These are phyloP conservation scores for Erethizon dorsatum DNA, from an alignment of 2,797 vertebrate species.

Conservation along the genomic window DNA sequence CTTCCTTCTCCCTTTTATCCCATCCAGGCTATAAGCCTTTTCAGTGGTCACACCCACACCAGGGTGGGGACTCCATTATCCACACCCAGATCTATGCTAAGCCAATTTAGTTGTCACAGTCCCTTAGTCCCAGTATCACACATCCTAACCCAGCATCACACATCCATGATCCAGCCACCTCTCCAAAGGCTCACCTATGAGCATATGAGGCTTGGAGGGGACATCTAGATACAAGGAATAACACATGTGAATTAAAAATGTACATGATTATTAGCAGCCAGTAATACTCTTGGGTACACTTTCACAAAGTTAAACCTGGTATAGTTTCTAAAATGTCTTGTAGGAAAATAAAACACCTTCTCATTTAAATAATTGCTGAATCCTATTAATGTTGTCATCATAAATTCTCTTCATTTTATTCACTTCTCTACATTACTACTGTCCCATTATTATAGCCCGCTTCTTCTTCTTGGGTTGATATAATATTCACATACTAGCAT, in stretches of 20 bases:
- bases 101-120: neutral
- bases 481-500: neutral
- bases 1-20: neutral
- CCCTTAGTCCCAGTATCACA: neutral
- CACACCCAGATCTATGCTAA: neutral
- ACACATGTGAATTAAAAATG: neutral
- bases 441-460: neutral
- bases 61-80: neutral
- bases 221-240: neutral
- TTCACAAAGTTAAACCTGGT: conserved; percentile 15
- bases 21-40: neutral
- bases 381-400: neutral
- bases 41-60: neutral
- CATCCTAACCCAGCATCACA: neutral
- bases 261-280: neutral
- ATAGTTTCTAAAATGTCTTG: neutral
- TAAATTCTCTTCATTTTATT: conserved; percentile 34
- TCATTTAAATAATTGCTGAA: neutral
- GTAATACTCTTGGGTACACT: neutral
- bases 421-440: neutral
- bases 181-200: neutral
- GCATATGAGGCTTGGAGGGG: neutral
- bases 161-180: neutral
- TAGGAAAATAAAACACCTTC: neutral
- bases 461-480: neutral